A percentile compares a stretch with the other conserved stretches of the same genome.
phyloP scores from a whole-genome alignment of 2,113 vertebrate genomes.

The Rhineura floridana region DNA sequence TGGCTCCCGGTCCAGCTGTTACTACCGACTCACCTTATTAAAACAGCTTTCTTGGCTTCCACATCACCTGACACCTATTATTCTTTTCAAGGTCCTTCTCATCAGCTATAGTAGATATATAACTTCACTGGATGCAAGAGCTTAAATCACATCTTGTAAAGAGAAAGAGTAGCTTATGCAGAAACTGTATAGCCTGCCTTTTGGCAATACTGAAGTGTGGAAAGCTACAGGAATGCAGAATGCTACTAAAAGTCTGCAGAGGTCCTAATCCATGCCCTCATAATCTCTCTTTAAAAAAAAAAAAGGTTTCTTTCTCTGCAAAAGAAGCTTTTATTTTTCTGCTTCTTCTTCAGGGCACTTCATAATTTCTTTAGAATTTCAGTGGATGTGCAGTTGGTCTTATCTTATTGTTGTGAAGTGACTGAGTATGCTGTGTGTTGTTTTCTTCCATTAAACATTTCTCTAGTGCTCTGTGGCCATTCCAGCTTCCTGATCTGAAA shows the following conservation, averaged over 20 bases:
- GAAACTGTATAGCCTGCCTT: not conserved
- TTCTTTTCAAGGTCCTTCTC: slow-evolving; percentile 12
- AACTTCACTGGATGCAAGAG: not conserved
- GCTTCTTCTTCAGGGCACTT: too few species aligned
- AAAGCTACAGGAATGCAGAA: not conserved
- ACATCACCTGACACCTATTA: not conserved
- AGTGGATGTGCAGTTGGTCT: too few species aligned
- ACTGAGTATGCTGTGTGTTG: too few species aligned
- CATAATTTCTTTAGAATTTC: too few species aligned
- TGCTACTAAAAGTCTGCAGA: not conserved
- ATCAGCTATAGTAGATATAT: not conserved
- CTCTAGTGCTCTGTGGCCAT: too few species aligned
- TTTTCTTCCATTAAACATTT: too few species aligned
- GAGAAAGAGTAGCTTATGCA: not conserved
- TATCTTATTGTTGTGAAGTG: too few species aligned
- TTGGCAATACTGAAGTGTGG: not conserved
- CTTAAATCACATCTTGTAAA: slow-evolving; percentile 9
- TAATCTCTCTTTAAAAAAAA: not conserved
- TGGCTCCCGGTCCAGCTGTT: not conserved
- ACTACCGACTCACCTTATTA: slow-evolving; percentile 24
- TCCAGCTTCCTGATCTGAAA: too few species aligned
- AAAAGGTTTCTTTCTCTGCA: not conserved
- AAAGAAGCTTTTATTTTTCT: too few species aligned
- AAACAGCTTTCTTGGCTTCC: slow-evolving; percentile 1
- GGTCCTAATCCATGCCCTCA: not conserved